Percentiles rank a stretch among this genome's conserved stretches.
These are phyloP conservation scores for Danionella dracula DNA, from an alignment of 2,797 vertebrate species.

Conservation along the genomic window DNA sequence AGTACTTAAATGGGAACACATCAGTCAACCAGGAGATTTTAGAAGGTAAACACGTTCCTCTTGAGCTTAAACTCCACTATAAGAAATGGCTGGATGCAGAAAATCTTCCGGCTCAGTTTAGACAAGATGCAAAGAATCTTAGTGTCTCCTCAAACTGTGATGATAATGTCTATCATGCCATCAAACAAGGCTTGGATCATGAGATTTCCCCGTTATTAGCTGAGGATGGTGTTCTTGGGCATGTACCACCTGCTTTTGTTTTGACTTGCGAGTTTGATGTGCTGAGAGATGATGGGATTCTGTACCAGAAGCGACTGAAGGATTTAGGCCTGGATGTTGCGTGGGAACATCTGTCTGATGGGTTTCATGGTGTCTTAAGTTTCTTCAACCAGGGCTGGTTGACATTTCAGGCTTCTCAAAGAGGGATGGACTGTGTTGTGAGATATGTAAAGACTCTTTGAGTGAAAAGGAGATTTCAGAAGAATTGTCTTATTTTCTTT, in stretches of 20 bases:
- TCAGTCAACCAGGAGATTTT: constrained; percentile 41
- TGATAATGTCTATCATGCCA: constrained; percentile 50
- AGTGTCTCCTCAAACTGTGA: constrained; percentile 33
- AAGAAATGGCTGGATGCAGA: constrained; percentile 70
- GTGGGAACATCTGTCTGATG: constrained; percentile 74
- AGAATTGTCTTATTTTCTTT: too few relatives aligned
- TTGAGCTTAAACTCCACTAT: constrained; percentile 59
- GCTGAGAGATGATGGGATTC: constrained; percentile 75
- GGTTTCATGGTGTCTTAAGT: constrained; percentile 73
- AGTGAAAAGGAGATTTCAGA: constrained; percentile 2
- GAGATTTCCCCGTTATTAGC: constrained; percentile 69
- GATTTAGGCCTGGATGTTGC: constrained; percentile 70
- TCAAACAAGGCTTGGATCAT: constrained; percentile 42
- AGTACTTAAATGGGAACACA: constrained; percentile 60
- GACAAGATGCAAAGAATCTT: constrained; percentile 51
- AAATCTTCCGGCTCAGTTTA: constrained; percentile 70
- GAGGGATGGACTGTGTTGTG: constrained; percentile 54
- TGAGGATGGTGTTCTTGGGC: constrained; percentile 66
- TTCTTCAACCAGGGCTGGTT: constrained; percentile 45
- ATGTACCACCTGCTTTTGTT: constrained; percentile 69
- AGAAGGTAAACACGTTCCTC: constrained; percentile 65
- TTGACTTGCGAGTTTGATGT: constrained; percentile 81
- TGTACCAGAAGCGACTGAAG: constrained; percentile 78
- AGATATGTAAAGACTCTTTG: constrained; percentile 66
- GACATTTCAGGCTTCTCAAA: constrained; percentile 57